Evolutionary conservation across 2,888 invertebrate genomes (phyloP).

Genomic region (Lepidochrysops patricia): DNA sequence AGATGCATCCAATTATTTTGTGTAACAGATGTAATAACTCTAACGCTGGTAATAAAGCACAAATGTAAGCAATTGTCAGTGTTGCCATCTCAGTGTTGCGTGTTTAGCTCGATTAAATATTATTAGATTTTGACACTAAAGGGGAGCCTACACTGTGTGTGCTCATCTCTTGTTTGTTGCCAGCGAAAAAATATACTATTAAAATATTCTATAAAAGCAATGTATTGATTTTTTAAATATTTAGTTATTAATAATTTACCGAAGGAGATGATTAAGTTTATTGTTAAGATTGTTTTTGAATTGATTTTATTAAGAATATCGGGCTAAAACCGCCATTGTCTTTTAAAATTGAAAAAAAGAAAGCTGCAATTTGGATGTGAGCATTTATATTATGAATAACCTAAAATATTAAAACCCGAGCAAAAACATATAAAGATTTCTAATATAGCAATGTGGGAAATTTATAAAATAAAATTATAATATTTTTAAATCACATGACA

Average conservation of each 20-base stretch:
- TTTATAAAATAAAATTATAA: too few species aligned
- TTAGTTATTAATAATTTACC: too few species aligned
- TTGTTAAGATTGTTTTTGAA: not conserved
- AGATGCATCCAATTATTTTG: constrained; percentile 2
- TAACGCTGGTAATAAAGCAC: not conserved
- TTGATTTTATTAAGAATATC: not conserved
- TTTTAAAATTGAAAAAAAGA: not conserved
- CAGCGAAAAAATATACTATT: not conserved
- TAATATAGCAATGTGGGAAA: too few species aligned
- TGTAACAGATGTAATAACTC: not conserved
- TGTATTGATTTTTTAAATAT: too few species aligned
- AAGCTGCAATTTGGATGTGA: not conserved
- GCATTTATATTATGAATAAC: not conserved
- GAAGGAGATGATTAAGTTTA: too few species aligned
- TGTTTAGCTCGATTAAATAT: not conserved
- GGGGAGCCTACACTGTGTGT: too few species aligned
- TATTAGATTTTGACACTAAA: not conserved
- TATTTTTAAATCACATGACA: not conserved
- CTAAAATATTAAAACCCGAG: not conserved
- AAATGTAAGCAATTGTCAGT: not conserved
- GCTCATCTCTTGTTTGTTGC: too few species aligned
- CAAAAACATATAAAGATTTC: too few species aligned
- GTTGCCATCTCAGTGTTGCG: not conserved
- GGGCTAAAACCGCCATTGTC: not conserved
- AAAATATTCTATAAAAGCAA: not conserved